phyloP scores from a whole-genome alignment of 2,797 vertebrate species.

The Oophaga sylvatica region DNA sequence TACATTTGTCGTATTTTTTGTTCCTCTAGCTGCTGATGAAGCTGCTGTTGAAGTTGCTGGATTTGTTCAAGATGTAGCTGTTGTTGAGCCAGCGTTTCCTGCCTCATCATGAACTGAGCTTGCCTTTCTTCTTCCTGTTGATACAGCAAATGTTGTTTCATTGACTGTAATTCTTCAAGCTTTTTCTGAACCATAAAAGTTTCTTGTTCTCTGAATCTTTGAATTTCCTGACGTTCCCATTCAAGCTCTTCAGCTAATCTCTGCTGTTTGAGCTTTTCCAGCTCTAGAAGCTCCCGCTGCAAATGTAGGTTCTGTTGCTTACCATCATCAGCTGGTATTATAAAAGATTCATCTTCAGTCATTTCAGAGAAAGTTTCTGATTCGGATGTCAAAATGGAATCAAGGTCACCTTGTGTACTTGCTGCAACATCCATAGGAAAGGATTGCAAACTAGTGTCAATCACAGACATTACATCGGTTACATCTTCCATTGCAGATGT shows the following conservation, averaged over 20 bases:
- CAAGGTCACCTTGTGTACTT: constrained; percentile 78
- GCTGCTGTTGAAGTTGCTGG: constrained; percentile 94
- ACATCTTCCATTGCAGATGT: constrained; percentile 81
- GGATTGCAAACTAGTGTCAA: constrained; percentile 78
- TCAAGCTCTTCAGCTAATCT: constrained; percentile 96
- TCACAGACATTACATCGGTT: constrained; percentile 72
- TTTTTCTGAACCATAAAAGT: constrained; percentile 97
- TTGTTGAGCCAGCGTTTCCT: constrained; percentile 93
- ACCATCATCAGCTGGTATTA: constrained; percentile 88
- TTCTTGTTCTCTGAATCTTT: constrained; percentile 96
- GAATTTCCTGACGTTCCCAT: constrained; percentile 98
- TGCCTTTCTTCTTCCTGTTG: constrained; percentile 97
- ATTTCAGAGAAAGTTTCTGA: constrained; percentile 88
- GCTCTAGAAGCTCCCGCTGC: constrained; percentile 93
- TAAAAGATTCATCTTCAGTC: constrained; percentile 84
- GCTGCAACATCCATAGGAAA: constrained; percentile 80
- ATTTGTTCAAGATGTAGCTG: constrained; percentile 95
- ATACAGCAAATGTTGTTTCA: constrained; percentile 94
- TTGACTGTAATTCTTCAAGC: constrained; percentile 93
- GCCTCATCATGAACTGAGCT: constrained; percentile 94
- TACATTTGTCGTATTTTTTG: constrained; percentile 95
- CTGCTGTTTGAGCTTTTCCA: constrained; percentile 96
- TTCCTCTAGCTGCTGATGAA: constrained; percentile 94
- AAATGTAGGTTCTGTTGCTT: constrained; percentile 93
- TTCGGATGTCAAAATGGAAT: constrained; percentile 81